Conservation (phyloP, 2,797 vertebrate genomes). For the Enteromius trimaculatus region DNA sequence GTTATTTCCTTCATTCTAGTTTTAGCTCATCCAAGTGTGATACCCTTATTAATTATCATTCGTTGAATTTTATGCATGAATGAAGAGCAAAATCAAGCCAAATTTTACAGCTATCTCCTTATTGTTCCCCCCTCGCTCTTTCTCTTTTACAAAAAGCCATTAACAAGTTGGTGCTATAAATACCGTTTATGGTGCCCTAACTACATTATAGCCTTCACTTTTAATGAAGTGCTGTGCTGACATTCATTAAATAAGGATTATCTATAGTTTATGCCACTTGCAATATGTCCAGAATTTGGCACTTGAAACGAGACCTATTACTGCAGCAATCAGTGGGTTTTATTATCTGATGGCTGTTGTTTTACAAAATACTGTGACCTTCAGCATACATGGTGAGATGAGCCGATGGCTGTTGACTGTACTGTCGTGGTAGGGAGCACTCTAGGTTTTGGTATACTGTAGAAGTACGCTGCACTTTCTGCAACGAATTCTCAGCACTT, state of each 20-base stretch:
- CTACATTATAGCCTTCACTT: conserved; percentile 64
- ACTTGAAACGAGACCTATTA: conserved; percentile 70
- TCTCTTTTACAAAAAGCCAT: conserved; percentile 65
- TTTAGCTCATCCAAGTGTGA: conserved; percentile 22
- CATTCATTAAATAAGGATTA: conserved; percentile 77
- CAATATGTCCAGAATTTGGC: conserved; percentile 70
- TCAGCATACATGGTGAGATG: conserved; percentile 8
- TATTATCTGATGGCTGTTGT: conserved; percentile 35
- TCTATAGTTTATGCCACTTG: conserved; percentile 69
- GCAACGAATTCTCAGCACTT: neutral
- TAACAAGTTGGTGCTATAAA: conserved; percentile 60
- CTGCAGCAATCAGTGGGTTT: conserved; percentile 56
- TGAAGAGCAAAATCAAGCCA: neutral
- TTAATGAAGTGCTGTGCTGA: conserved; percentile 75
- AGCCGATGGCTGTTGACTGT: neutral
- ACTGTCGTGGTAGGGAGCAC: neutral
- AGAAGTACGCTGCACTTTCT: conserved; percentile 2
- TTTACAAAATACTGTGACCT: conserved; percentile 48
- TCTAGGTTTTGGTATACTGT: neutral
- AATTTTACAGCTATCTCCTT: conserved; percentile 4
- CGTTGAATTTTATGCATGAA: conserved; percentile 20
- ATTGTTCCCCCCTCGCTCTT: conserved; percentile 21
- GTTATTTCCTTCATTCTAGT: neutral
- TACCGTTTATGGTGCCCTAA: conserved; percentile 59
- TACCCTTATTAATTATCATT: conserved; percentile 18